Base-by-base conservation (phyloP, 2,797 vertebrate genomes). In the Limnodromus scolopaceus region DNA sequence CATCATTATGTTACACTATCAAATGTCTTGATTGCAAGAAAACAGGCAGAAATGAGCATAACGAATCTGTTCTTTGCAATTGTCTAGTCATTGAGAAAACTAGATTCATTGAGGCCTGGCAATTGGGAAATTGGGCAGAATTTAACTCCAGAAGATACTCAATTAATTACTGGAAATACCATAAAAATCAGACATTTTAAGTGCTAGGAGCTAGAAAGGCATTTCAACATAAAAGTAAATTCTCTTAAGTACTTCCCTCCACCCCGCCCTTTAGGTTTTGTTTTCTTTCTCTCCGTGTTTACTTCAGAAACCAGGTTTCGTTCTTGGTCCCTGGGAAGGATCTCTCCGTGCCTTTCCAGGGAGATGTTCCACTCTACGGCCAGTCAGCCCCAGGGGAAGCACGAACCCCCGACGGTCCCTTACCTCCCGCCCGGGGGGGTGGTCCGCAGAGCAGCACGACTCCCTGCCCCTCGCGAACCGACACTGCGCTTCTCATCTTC, bases 401-500 rank as follows among this genome's bases (percentile, higher is more conserved):
- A 18, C 1, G 1, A 3, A 41, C 48, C 49, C 51, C 6, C 27
- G 71, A 48, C 34, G 22, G 46, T 39, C 43, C 90, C 98, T 98
- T 98, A 99, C 99, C 99, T 98, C 99, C 99, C 3, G 99, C 98
- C 93, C 99, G 98, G 27, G 98, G 97, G 0, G 99, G 98, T 3
- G 99, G 98, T 18, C 99, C 99, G 6, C 99, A 99, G 63, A 99
- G 96, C 88, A 99, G 97, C 87, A 99, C 99, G 1, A 99, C 99
- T 5, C 99, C 99, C 97, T 99, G 99, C 51, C 99, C 99, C 96
- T 99, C 99, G 4, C 99, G 98, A 57, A 99, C 99, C 0, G 99
- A 99, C 69, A 99, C 99, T 0, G 99, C 98, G 28, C 98, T 99
- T 95, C 99, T 98, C 92, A 97, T 98, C 83, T 98, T 99, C 17